Conservation (phyloP, 2,888 invertebrate genomes). For the Phaonia tiefii region DNA sequence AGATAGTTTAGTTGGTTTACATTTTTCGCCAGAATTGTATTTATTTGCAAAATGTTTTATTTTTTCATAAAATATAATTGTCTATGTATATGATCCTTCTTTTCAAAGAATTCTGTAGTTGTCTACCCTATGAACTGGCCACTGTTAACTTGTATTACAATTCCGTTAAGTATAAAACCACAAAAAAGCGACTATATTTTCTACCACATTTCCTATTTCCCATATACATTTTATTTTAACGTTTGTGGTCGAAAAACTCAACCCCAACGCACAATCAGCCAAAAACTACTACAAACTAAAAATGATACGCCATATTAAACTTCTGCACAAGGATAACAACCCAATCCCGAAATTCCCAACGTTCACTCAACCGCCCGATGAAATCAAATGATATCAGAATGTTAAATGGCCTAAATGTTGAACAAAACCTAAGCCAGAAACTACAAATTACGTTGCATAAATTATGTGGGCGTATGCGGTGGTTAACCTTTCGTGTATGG, state of each 20-base stretch:
- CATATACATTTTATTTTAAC: no score
- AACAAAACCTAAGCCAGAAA: slow-evolving; percentile 16
- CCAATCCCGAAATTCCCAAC: not conserved
- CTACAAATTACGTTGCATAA: slow-evolving; percentile 46
- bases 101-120: no score
- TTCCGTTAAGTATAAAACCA: no score
- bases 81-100: no score
- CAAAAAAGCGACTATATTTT: not conserved
- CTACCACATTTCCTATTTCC: slow-evolving; percentile 38
- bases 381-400: slow-evolving; percentile 27
- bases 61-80: no score
- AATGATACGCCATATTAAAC: slow-evolving; percentile 14
- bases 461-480: slow-evolving; percentile 47
- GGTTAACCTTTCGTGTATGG: slow-evolving; percentile 42
- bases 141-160: no score
- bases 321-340: not conserved
- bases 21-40: no score
- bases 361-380: not conserved
- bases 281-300: slow-evolving; percentile 21
- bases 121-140: no score
- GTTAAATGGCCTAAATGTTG: slow-evolving; percentile 36
- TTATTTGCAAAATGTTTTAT: no score
- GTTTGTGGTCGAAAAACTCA: slow-evolving; percentile 24
- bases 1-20: no score
- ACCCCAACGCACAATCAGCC: slow-evolving; percentile 30